phyloP scores from a whole-genome alignment of 2,113 vertebrate genomes.

The Sinocyclocheilus maitianheensis region DNA sequence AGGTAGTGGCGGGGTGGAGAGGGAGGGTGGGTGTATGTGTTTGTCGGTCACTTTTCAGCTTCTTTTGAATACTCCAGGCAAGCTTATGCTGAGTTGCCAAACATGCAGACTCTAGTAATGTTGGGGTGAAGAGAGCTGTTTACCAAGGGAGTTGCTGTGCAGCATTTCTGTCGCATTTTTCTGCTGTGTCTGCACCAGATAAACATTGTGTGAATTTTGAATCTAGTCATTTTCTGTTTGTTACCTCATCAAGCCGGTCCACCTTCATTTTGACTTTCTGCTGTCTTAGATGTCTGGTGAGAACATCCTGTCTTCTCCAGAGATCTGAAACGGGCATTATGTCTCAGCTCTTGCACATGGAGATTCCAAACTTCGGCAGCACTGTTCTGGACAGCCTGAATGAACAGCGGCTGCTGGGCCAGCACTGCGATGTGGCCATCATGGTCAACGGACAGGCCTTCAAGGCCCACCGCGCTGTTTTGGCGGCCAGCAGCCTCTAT shows the following conservation, averaged over 20 bases:
- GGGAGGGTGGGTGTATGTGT: constrained; percentile 17
- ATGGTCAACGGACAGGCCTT: constrained; percentile 96
- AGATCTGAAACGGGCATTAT: constrained; percentile 69
- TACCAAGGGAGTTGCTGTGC: constrained; percentile 56
- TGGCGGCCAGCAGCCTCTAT: constrained; percentile 94
- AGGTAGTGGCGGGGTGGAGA: constrained; percentile 54
- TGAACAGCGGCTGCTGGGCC: constrained; percentile 91
- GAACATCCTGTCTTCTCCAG: constrained; percentile 50
- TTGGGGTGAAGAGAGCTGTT: constrained; percentile 45
- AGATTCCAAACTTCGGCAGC: constrained; percentile 96
- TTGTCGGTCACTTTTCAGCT: constrained; percentile 59
- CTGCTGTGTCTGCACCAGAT: constrained; percentile 41
- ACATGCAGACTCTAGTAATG: constrained; percentile 53
- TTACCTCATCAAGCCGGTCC: constrained; percentile 8
- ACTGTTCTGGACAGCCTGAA: constrained; percentile 93
- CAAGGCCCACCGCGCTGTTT: constrained; percentile 91
- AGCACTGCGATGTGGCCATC: constrained; percentile 96
- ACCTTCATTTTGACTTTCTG: constrained; percentile 33
- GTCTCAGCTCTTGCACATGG: constrained; percentile 91
- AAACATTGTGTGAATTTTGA: constrained; percentile 42
- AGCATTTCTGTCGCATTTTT: constrained; percentile 55
- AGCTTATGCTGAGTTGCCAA: constrained; percentile 55
- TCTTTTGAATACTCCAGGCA: constrained; percentile 51
- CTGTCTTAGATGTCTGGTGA: constrained; percentile 77
- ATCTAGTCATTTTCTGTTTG: constrained; percentile 28